Percentiles rank a stretch among this genome's conserved stretches.
These are phyloP conservation scores for Shargacucullia verbasci DNA, from an alignment of 2,888 invertebrate species.

Conservation along the genomic window DNA sequence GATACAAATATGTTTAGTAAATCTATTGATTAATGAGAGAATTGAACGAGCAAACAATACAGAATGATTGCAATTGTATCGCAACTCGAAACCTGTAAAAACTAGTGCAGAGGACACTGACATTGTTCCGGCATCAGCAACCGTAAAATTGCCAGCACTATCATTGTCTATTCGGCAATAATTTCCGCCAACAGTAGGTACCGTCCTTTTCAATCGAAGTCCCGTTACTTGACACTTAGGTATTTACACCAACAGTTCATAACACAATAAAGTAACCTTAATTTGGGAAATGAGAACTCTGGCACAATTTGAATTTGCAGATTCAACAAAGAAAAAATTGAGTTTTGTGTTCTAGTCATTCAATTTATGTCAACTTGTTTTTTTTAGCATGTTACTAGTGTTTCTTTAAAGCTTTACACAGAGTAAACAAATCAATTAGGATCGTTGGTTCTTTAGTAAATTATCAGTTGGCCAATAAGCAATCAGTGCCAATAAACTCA, in stretches of 20 bases:
- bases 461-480: constrained; percentile 23
- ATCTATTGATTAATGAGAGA: constrained; percentile 16
- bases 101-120: constrained; percentile 71
- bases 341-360: constrained; percentile 4
- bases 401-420: constrained; percentile 25
- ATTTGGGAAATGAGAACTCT: constrained; percentile 26
- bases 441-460: constrained; percentile 19
- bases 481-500: constrained; percentile 43
- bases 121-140: constrained; percentile 79
- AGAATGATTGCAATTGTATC: constrained; percentile 5
- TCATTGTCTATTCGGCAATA: constrained; percentile 75
- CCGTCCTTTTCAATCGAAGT: constrained; percentile 64
- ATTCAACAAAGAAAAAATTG: constrained; percentile 9
- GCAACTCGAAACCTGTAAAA: constrained; percentile 37
- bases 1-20: constrained; percentile 21
- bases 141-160: constrained; percentile 78
- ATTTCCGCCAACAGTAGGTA: constrained; percentile 77
- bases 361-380: constrained; percentile 12
- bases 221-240: constrained; percentile 71
- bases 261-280: constrained; percentile 37
- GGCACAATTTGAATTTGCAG: constrained; percentile 24
- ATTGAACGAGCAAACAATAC: constrained; percentile 23
- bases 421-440: constrained; percentile 34
- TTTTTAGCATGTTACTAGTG: too few species aligned
- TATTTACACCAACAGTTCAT: constrained; percentile 51